Evolutionary conservation across 2,888 invertebrate species (phyloP).

Genomic region (Elgonia sp.): DNA sequence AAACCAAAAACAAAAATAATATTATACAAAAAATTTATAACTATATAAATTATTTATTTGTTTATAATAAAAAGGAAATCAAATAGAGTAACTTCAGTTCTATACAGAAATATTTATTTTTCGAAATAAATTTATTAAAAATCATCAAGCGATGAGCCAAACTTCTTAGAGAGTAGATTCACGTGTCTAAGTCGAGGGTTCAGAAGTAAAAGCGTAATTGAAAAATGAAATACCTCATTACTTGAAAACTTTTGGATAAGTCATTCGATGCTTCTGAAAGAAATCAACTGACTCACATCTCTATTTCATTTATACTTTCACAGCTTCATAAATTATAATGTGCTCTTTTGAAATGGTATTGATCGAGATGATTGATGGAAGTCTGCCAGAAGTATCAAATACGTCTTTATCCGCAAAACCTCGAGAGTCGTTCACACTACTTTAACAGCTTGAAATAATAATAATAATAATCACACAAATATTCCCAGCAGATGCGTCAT

Average conservation of each 20-base stretch:
- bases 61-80: too few relatives aligned
- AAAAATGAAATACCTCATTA: slow-evolving; percentile 47
- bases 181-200: background rate
- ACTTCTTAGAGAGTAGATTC: background rate
- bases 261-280: slow-evolving; percentile 48
- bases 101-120: background rate
- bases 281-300: slow-evolving; percentile 54
- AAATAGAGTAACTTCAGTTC: too few relatives aligned
- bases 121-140: background rate
- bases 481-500: background rate
- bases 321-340: slow-evolving; percentile 56
- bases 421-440: slow-evolving; percentile 6
- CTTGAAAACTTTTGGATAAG: slow-evolving; percentile 55
- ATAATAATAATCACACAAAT: background rate
- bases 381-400: slow-evolving; percentile 43
- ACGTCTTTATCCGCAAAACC: slow-evolving; percentile 57
- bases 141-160: background rate
- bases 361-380: slow-evolving; percentile 72
- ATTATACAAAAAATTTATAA: too few relatives aligned
- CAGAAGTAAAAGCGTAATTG: slow-evolving; percentile 33
- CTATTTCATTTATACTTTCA: slow-evolving; percentile 54
- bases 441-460: slow-evolving; percentile 14
- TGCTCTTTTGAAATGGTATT: slow-evolving; percentile 41
- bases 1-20: too few relatives aligned
- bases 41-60: too few relatives aligned